Evolutionary conservation across 2,113 vertebrate genomes (phyloP), one percentile per base, ranked within the genome.

Genomic region (Dendrocopos noguchii): DNA sequence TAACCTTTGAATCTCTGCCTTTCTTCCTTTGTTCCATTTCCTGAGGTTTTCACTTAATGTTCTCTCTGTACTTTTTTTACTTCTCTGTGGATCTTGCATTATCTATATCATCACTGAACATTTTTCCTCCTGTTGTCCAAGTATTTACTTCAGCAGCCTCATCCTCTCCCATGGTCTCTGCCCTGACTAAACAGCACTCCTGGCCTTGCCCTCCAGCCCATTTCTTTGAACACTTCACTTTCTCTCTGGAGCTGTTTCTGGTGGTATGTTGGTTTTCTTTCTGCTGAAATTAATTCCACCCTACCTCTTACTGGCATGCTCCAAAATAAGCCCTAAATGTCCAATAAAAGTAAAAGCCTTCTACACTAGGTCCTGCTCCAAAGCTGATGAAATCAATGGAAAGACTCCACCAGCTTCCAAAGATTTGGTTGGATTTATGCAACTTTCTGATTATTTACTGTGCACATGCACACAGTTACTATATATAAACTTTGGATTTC

Each of bases 11-110:
- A 96, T 88, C 86, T 93, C 90, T 92, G 80, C 36, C 79, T 91
- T 95, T 93, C 79, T 96, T 96, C 77, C 72, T 96, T 96, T 95
- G 88, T 95, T 95, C 95, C 68, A n/a, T 88, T 97, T 97, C 84
- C 93, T 84, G 80, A 95, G 88, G 88, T 96, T 95, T 95, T 83
- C 67, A 34, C 77, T 96, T 95, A 86, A 96, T 90, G 92, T 88
- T 96, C 84, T 92, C 60, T 81, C 84, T 88, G 57, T 55, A 29
- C 65, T 68, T 92, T 91, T 92, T 92, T 44, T 80, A 46, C 59
- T 91, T 93, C 81, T 87, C 66, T 85, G 65, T 88, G 67, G 63
- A 33, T 81, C 84, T 95, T 87, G 68, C 3, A 1, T 88, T 92
- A 87, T 86, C 82, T 92, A 39, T 94, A 71, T 75, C 87, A 70